phyloP scores from a whole-genome alignment of 2,797 vertebrate genomes.

The Pogonophryne albipinna region DNA sequence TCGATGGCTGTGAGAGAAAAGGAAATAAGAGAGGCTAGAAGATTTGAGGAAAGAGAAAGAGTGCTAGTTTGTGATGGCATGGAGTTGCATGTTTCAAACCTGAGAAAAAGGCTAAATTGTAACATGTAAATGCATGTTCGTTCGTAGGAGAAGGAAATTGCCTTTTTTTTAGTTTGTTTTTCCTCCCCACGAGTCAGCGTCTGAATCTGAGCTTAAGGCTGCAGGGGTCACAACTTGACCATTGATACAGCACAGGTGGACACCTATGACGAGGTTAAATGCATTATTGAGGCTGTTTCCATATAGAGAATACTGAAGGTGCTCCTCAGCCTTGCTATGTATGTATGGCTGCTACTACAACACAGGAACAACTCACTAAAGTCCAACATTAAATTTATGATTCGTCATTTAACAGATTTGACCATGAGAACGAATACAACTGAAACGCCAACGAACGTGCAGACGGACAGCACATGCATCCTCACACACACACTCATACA shows the following conservation, averaged over 20 bases:
- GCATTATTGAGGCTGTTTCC: constrained; percentile 77
- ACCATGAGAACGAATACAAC: constrained; percentile 81
- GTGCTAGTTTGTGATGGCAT: constrained; percentile 55
- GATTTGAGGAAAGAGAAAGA: constrained; percentile 27
- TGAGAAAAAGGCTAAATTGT: constrained; percentile 77
- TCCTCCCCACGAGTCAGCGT: constrained; percentile 63
- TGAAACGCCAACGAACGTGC: constrained; percentile 80
- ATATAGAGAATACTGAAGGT: constrained; percentile 76
- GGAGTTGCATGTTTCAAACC: constrained; percentile 69
- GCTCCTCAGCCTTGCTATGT: constrained; percentile 79
- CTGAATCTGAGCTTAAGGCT: constrained; percentile 71
- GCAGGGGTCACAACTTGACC: constrained; percentile 72
- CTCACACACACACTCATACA: constrained; percentile 40
- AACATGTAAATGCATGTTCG: constrained; percentile 54
- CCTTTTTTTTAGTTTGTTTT: constrained; percentile 18
- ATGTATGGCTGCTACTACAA: constrained; percentile 81
- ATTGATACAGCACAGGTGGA: constrained; percentile 79
- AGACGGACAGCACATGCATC: constrained; percentile 77
- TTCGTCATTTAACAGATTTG: constrained; percentile 73
- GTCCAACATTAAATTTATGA: constrained; percentile 74
- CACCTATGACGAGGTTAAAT: constrained; percentile 77
- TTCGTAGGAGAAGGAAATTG: constrained; percentile 23
- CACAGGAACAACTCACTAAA: constrained; percentile 82
- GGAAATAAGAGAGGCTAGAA: constrained; percentile 18
- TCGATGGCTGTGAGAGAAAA: constrained; percentile 23